phyloP scores from a whole-genome alignment of 2,797 vertebrate genomes.

The Varecia variegata region DNA sequence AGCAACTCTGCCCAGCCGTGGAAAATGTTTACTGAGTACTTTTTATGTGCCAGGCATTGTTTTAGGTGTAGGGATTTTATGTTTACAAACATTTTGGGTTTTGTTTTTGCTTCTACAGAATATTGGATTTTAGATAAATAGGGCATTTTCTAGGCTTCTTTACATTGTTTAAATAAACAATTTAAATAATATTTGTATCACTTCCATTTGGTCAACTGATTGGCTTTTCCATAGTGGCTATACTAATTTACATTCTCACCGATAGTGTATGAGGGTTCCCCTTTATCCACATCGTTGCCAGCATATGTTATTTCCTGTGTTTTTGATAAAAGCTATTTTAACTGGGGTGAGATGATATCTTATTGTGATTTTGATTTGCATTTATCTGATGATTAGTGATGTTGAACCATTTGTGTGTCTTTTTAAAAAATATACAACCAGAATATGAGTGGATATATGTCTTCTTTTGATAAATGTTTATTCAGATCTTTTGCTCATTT shows the following conservation, averaged over 20 bases:
- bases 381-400: background rate
- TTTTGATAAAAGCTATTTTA: background rate
- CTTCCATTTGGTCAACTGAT: background rate
- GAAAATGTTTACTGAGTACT: background rate
- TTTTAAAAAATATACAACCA: background rate
- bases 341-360: background rate
- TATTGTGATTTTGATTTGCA: background rate
- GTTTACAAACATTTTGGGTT: background rate
- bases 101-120: background rate
- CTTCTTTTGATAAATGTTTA: background rate
- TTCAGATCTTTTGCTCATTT: background rate
- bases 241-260: background rate
- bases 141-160: background rate
- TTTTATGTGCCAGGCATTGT: background rate
- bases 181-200: background rate
- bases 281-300: background rate
- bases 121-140: background rate
- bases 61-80: background rate
- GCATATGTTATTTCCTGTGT: background rate
- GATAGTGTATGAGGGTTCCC: background rate
- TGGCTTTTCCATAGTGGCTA: background rate
- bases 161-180: background rate
- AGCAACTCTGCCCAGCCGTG: too few relatives aligned
- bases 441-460: background rate
- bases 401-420: background rate